Evolutionary conservation across 1,140 invertebrate species (phyloP).

Genomic region (Pissodes strobi): DNA sequence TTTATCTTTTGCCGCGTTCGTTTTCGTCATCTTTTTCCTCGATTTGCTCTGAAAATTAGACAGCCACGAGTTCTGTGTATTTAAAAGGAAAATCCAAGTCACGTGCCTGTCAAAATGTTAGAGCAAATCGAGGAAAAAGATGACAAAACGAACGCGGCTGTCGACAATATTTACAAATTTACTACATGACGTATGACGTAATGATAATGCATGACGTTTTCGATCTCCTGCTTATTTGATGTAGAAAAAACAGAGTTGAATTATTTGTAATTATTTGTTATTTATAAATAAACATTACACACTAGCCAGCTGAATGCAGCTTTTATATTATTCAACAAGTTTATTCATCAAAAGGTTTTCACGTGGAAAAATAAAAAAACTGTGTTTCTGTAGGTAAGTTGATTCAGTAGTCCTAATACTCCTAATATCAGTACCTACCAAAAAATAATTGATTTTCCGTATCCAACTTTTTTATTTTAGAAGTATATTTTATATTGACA

Average conservation of each 20-base stretch:
- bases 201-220: not conserved
- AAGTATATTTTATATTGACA: not conserved
- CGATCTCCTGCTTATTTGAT: not conserved
- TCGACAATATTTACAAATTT: no score
- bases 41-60: no score
- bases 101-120: no score
- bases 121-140: no score
- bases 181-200: not conserved
- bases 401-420: not conserved
- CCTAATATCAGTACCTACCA: not conserved
- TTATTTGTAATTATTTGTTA: not conserved
- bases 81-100: no score
- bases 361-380: constrained; percentile 1
- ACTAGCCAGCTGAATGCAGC: constrained; percentile 24
- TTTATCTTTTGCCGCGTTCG: no score
- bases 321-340: constrained; percentile 9
- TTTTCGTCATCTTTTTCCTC: no score
- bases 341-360: not conserved
- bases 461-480: no score
- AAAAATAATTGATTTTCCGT: no score
- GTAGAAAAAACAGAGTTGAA: not conserved
- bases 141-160: no score
- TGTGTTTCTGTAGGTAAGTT: constrained; percentile 24
- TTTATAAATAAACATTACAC: not conserved
- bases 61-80: no score